These are phyloP conservation scores for Venturia canescens DNA, from an alignment of 1,140 invertebrate genomes.

Conservation along the genomic window DNA sequence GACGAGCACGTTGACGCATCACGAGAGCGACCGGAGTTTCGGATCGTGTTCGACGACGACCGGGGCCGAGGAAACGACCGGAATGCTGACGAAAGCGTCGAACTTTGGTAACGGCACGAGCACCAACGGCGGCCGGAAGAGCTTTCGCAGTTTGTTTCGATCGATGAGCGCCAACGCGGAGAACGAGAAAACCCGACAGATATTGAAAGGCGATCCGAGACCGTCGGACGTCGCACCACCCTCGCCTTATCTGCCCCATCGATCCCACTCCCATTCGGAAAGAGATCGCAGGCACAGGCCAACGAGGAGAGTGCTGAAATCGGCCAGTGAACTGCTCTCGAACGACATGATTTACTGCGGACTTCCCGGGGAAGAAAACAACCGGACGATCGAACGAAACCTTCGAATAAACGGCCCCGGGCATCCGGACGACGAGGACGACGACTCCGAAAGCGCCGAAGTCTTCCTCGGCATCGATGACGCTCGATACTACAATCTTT, in stretches of 20 bases:
- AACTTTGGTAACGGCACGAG: background rate
- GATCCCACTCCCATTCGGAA: slow-evolving; percentile 72
- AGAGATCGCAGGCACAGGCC: slow-evolving; percentile 64
- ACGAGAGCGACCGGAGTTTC: slow-evolving; percentile 58
- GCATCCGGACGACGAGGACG: slow-evolving; percentile 59
- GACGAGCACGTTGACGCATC: slow-evolving; percentile 57
- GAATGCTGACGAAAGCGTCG: slow-evolving; percentile 57
- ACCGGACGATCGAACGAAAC: slow-evolving; percentile 51
- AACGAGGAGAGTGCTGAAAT: slow-evolving; percentile 64
- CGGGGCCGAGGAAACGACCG: slow-evolving; percentile 59
- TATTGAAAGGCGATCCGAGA: slow-evolving; percentile 78
- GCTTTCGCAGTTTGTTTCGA: slow-evolving; percentile 73
- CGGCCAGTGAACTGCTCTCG: slow-evolving; percentile 70
- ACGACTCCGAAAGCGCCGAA: slow-evolving; percentile 68
- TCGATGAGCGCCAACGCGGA: slow-evolving; percentile 78
- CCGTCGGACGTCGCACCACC: slow-evolving; percentile 79
- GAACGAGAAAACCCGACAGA: slow-evolving; percentile 75
- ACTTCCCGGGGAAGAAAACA: slow-evolving; percentile 55
- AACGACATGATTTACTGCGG: slow-evolving; percentile 74
- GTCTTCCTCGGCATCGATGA: slow-evolving; percentile 73
- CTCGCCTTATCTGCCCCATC: slow-evolving; percentile 71
- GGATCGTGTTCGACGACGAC: slow-evolving; percentile 57
- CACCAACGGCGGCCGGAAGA: slow-evolving; percentile 64
- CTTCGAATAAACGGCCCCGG: slow-evolving; percentile 56
- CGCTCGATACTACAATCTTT: slow-evolving; percentile 77